Base-by-base conservation (phyloP, 2,113 vertebrate genomes). In the Struthidea cinerea region DNA sequence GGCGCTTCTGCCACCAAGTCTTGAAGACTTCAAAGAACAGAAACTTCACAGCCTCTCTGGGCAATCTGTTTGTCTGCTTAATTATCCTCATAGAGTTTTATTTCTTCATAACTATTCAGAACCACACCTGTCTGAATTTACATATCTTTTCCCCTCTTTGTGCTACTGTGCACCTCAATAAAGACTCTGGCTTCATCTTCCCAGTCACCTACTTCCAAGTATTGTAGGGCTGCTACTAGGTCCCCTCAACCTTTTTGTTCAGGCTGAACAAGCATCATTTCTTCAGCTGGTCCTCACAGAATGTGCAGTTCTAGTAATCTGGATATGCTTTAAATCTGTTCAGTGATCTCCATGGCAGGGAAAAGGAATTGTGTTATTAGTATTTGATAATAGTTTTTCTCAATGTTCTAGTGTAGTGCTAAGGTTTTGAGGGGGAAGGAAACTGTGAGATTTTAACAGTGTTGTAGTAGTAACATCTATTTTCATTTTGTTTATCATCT, bases 211-310 rank as follows among this genome's bases (percentile, higher is more conserved):
- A 11, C 21, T 46, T 21, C 37, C 6, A 35, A 33, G 7, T 59
- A 64, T 19, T 35, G 1, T 27, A 76, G 24, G 3, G 7, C 2
- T 70, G 21, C 8, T 70, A 3, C 24, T n/a, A 55, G 20, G 13
- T 63, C 4, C 30, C 14, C 3, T 68, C 7, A 59, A 16, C 5
- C 6, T 13, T 42, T 37, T 47, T 80, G 6, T 47, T 30, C n/a
- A 42, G 30, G 12, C 20, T 55, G 49, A 76, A 73, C 0, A 11
- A 80, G 9, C 0, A 0, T 49, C 10, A n/a, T 27, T 76, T 12
- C 7, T 24, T 73, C 21, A 47, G 13, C 0, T 69, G 39, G 9
- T 44, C 24, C 12, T 32, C 17, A 23, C 9, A 57, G 22, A 44
- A 11, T 9, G 5, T 61, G 19, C 10, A 33, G 7, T 67, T 22